Evolutionary conservation across 2,888 invertebrate genomes (phyloP).

Genomic region (Cryptus armator): DNA sequence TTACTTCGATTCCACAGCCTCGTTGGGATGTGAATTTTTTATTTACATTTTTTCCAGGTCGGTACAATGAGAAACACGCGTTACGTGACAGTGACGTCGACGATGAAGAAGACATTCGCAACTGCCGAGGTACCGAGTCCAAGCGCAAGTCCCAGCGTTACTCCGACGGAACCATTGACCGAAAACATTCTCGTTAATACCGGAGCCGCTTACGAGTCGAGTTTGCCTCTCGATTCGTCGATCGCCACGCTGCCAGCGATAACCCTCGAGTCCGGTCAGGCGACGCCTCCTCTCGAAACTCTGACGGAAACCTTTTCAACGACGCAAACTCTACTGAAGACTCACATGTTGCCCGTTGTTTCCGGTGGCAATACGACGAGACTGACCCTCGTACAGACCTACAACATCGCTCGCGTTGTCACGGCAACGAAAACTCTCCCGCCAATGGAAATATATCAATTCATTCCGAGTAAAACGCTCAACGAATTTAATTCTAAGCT

Average conservation of each 20-base stretch:
- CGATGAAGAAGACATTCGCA: conserved; percentile 92
- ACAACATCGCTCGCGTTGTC: conserved; percentile 93
- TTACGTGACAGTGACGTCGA: conserved; percentile 95
- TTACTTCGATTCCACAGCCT: conserved; percentile 25
- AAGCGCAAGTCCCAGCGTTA: conserved; percentile 82
- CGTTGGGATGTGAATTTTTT: not conserved
- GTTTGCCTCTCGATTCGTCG: conserved; percentile 90
- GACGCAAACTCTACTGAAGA: conserved; percentile 94
- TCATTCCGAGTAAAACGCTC: conserved; percentile 93
- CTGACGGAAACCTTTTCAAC: conserved; percentile 96
- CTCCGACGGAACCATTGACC: conserved; percentile 91
- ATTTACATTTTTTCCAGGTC: conserved; percentile 87
- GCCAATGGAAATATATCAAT: conserved; percentile 94
- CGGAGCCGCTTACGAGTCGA: conserved; percentile 90
- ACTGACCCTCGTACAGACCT: conserved; percentile 95
- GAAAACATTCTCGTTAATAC: conserved; percentile 95
- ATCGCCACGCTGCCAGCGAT: conserved; percentile 94
- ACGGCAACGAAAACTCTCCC: conserved; percentile 96
- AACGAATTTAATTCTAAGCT: conserved; percentile 95
- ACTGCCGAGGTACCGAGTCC: conserved; percentile 88
- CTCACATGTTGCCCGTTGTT: conserved; percentile 94
- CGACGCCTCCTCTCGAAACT: conserved; percentile 95
- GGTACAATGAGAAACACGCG: conserved; percentile 95
- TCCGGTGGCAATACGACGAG: conserved; percentile 91
- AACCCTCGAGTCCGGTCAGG: conserved; percentile 90